A percentile compares a stretch with the other conserved stretches of the same genome.
Evolutionary conservation across 2,888 invertebrate species (phyloP).

Genomic region (Dicyrtomina minuta): DNA sequence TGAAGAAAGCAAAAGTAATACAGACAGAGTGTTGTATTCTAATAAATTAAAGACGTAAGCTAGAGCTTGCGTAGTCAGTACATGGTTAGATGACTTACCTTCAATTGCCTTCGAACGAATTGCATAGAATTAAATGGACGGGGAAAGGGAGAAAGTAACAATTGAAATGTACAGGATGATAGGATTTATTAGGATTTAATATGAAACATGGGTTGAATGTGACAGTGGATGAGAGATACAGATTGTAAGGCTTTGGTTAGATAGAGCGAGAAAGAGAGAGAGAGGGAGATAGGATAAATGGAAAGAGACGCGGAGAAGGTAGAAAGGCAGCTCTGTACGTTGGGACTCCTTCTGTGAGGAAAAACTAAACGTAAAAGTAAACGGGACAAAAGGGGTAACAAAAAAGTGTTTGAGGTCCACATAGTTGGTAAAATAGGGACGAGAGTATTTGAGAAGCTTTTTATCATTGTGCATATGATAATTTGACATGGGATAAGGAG

Average conservation of each 20-base stretch:
- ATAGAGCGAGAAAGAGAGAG: background rate
- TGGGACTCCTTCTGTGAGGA: background rate
- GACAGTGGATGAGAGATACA: background rate
- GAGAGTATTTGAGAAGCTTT: constrained; percentile 10
- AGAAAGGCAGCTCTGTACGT: background rate
- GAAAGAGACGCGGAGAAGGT: background rate
- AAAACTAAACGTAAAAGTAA: too few species aligned
- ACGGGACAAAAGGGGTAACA: background rate
- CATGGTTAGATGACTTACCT: too few species aligned
- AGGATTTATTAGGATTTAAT: constrained; percentile 14
- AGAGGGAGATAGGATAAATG: constrained; percentile 6
- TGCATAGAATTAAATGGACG: background rate
- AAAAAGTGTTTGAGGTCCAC: background rate
- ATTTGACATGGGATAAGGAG: constrained; percentile 34
- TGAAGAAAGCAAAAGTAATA: too few species aligned
- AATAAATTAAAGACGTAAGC: background rate
- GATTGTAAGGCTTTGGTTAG: background rate
- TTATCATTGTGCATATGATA: constrained; percentile 36
- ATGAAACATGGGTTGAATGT: constrained; percentile 18
- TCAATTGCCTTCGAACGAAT: background rate
- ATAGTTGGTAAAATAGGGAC: too few species aligned
- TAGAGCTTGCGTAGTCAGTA: too few species aligned
- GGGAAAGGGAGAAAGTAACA: background rate
- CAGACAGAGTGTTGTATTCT: too few species aligned
- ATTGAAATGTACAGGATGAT: constrained; percentile 18